These are phyloP conservation scores for Latheticus oryzae DNA, from an alignment of 2,888 invertebrate genomes.

Conservation along the genomic window DNA sequence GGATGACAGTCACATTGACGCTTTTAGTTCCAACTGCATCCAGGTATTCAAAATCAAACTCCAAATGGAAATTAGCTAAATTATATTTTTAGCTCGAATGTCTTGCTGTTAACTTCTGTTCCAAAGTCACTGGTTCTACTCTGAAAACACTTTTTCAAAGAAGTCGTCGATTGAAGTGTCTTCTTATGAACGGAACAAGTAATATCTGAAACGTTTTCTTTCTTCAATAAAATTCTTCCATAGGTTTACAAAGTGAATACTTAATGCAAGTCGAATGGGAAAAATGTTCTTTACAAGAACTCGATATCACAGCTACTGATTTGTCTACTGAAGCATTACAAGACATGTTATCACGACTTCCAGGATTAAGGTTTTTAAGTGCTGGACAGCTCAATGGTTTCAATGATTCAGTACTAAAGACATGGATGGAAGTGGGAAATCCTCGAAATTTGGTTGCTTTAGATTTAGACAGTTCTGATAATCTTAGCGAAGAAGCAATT, in stretches of 20 bases:
- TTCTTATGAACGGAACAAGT: slow-evolving; percentile 98
- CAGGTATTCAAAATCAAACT: slow-evolving; percentile 67
- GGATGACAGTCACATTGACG: slow-evolving; percentile 98
- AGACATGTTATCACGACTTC: slow-evolving; percentile 90
- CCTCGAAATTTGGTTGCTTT: slow-evolving; percentile 78
- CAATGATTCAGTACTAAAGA: slow-evolving; percentile 92
- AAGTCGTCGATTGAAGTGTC: slow-evolving; percentile 89
- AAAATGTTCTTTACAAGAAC: slow-evolving; percentile 86
- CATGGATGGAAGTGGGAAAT: slow-evolving; percentile 90
- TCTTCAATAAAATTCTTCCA: too few species aligned
- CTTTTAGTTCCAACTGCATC: slow-evolving; percentile 96
- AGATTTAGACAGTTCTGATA: slow-evolving; percentile 96
- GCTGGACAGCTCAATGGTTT: slow-evolving; percentile 98
- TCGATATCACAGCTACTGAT: slow-evolving; percentile 98
- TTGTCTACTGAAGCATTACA: slow-evolving; percentile 92
- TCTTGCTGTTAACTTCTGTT: slow-evolving; percentile 96
- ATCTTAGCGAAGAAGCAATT: slow-evolving; percentile 91
- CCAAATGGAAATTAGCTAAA: background rate
- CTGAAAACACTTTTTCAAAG: slow-evolving; percentile 94
- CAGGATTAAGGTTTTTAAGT: slow-evolving; percentile 87
- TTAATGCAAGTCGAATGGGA: slow-evolving; percentile 99
- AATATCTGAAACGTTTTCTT: slow-evolving; percentile 48
- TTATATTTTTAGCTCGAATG: slow-evolving; percentile 93
- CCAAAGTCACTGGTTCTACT: slow-evolving; percentile 96
- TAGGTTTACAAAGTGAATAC: slow-evolving; percentile 90